Conservation (phyloP, 64 coral and sea anemone species). For the Montipora sp. region DNA sequence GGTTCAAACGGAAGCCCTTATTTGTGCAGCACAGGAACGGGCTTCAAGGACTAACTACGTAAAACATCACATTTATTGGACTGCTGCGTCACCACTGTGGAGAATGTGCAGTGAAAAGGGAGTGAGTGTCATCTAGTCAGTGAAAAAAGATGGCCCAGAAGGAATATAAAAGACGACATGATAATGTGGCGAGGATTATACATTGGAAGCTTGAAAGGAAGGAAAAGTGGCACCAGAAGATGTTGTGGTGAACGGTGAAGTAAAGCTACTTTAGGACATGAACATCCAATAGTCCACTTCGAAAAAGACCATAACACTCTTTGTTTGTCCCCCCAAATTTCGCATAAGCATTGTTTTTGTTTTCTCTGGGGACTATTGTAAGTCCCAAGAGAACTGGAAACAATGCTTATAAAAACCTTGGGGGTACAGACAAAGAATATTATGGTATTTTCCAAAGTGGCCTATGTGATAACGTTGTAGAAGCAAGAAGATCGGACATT, state of each 20-base stretch:
- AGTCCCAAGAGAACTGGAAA: too few species aligned
- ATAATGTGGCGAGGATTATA: constrained; percentile 1
- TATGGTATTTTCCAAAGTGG: too few species aligned
- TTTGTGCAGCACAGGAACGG: neutral
- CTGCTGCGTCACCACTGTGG: neutral
- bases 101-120: neutral
- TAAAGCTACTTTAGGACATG: neutral
- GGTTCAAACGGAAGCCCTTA: neutral
- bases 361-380: too few species aligned
- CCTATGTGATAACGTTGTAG: neutral
- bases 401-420: too few species aligned
- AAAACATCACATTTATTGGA: neutral
- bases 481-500: constrained; percentile 20
- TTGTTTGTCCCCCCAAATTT: too few species aligned
- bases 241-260: neutral
- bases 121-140: neutral
- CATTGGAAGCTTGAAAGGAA: neutral
- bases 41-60: neutral
- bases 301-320: too few species aligned
- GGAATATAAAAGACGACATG: neutral
- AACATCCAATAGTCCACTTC: neutral
- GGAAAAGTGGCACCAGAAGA: neutral
- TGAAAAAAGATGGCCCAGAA: neutral
- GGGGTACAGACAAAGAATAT: too few species aligned
- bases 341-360: too few species aligned